Evolutionary conservation across 1,140 invertebrate species (phyloP).

Genomic region (Ctenoplectra terminalis): DNA sequence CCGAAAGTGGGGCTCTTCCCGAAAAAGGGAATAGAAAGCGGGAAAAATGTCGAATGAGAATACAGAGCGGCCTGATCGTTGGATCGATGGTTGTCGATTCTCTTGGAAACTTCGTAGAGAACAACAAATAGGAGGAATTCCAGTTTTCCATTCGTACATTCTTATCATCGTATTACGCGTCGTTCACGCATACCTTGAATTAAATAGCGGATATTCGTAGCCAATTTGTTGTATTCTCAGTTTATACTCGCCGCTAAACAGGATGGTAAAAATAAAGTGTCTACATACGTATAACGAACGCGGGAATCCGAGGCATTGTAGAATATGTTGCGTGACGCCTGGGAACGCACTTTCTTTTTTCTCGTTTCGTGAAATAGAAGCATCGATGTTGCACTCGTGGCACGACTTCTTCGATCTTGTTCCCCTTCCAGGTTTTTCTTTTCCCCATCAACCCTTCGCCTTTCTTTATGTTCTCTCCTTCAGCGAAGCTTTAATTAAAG

Average conservation of each 20-base stretch:
- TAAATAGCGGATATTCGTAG: background rate
- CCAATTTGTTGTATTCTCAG: background rate
- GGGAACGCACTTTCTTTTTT: conserved; percentile 43
- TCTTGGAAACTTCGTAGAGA: too few relatives aligned
- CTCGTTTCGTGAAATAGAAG: conserved; percentile 43
- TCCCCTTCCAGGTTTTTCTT: background rate
- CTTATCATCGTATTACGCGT: background rate
- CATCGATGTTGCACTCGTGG: background rate
- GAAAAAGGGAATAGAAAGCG: conserved; percentile 62
- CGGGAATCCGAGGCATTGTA: conserved; percentile 43
- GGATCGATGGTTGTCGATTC: background rate
- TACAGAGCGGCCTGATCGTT: conserved; percentile 25
- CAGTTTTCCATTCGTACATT: background rate
- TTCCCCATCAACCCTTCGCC: background rate
- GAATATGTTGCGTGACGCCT: conserved; percentile 47
- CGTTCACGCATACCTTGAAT: background rate
- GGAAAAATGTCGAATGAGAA: conserved; percentile 56
- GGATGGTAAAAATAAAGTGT: background rate
- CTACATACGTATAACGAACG: conserved; percentile 45
- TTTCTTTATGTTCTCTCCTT: background rate
- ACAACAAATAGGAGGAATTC: background rate
- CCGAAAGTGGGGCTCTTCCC: conserved; percentile 35
- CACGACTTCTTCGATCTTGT: background rate
- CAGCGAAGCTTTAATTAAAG: conserved; percentile 56
- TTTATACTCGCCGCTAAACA: too few relatives aligned